A percentile compares a stretch with the other conserved stretches of the same genome.
Conservation (phyloP, 2,888 invertebrate genomes). For the Tenthredo scrophulariae region DNA sequence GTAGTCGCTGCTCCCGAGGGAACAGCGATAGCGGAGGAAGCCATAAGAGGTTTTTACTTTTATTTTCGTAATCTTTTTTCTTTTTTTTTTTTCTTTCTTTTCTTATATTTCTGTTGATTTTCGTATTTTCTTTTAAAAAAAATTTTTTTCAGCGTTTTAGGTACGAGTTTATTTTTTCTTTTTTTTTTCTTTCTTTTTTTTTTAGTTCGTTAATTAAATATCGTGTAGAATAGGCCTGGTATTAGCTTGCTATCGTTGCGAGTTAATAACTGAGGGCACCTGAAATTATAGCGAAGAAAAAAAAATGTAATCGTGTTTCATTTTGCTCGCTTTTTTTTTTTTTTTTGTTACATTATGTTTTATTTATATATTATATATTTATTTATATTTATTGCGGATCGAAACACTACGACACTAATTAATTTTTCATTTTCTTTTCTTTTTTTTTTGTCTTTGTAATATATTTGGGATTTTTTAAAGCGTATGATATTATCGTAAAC, state of each 20-base stretch:
- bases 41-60: conserved; percentile 62
- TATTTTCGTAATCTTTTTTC: not conserved
- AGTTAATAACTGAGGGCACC: conserved; percentile 37
- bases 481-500: conserved; percentile 1
- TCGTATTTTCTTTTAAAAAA: not conserved
- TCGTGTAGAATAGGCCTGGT: conserved; percentile 37
- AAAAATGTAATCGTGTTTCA: not conserved
- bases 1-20: conserved; percentile 67
- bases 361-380: conserved; percentile 6
- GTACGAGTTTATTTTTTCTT: not conserved
- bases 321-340: not conserved
- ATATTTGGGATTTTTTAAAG: not conserved
- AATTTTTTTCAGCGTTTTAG: conserved; percentile 4
- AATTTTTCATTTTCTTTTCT: not conserved
- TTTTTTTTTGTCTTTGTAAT: not conserved
- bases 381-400: not conserved
- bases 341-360: not conserved
- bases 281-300: not conserved
- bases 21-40: conserved; percentile 73
- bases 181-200: not conserved
- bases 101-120: not conserved
- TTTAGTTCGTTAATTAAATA: not conserved
- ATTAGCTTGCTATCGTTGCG: conserved; percentile 34
- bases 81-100: not conserved
- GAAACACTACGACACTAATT: not conserved